Evolutionary conservation across 2,113 vertebrate genomes (phyloP).

Genomic region (Calidris pugnax): DNA sequence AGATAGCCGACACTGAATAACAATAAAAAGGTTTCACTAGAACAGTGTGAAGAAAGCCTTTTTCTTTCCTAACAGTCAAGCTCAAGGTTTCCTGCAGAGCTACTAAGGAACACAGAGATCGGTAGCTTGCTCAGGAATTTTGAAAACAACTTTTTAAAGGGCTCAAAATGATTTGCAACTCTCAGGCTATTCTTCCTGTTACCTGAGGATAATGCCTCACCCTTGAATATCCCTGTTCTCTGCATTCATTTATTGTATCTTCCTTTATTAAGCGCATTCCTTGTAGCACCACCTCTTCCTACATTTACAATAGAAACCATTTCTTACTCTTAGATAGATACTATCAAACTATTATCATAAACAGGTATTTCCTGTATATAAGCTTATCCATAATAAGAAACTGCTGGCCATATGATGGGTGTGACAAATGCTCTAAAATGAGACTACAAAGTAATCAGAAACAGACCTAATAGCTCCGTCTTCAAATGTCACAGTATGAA

Average conservation of each 20-base stretch:
- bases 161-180: not conserved
- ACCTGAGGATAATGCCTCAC: not conserved
- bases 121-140: not conserved
- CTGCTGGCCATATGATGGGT: not conserved
- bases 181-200: not conserved
- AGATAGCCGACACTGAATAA: not conserved
- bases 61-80: not conserved
- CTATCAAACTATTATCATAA: conserved; percentile 26
- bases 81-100: not conserved
- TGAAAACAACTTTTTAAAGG: not conserved
- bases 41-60: not conserved
- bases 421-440: conserved; percentile 2
- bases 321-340: conserved; percentile 14
- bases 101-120: not conserved
- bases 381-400: not conserved
- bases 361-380: conserved; percentile 47
- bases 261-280: not conserved
- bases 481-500: not conserved
- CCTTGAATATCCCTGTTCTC: not conserved
- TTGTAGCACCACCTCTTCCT: not conserved
- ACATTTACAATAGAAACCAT: not conserved
- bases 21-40: not conserved
- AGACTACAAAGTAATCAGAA: conserved; percentile 3
- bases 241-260: not conserved
- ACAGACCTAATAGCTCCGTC: not conserved